A percentile compares a stretch with the other conserved stretches of the same genome.
phyloP scores from a whole-genome alignment of 2,113 vertebrate species.

The Reinhardtius hippoglossoides region DNA sequence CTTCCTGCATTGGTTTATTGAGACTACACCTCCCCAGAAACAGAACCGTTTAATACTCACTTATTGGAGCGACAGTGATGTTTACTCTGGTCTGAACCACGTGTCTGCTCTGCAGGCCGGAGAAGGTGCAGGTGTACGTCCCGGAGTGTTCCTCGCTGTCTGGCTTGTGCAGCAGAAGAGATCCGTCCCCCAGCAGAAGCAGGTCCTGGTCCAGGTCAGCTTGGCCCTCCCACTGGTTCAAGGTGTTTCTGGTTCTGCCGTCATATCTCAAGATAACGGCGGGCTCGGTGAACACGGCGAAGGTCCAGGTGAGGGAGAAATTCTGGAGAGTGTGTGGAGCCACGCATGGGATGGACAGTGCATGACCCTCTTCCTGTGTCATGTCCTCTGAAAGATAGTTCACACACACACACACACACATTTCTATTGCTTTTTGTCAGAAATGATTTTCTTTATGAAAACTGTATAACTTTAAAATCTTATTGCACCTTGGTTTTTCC shows the following conservation, averaged over 20 bases:
- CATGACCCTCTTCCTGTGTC: constrained; percentile 65
- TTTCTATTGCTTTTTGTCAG: not conserved
- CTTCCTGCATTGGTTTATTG: not conserved
- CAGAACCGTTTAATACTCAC: constrained; percentile 58
- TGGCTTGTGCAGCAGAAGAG: constrained; percentile 72
- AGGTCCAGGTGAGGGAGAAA: constrained; percentile 82
- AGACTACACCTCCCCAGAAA: not conserved
- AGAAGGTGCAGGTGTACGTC: constrained; percentile 76
- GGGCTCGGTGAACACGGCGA: constrained; percentile 60
- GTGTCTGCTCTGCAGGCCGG: constrained; percentile 70
- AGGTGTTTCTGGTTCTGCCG: constrained; percentile 64
- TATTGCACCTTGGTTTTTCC: constrained; percentile 78
- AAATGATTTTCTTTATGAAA: not conserved
- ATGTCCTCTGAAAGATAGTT: constrained; percentile 65
- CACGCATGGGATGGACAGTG: constrained; percentile 76
- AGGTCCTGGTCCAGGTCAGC: constrained; percentile 74
- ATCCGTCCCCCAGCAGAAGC: constrained; percentile 72
- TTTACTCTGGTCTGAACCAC: constrained; percentile 75
- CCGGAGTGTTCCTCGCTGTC: constrained; percentile 70
- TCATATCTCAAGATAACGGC: constrained; percentile 76
- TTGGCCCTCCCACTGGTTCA: constrained; percentile 73
- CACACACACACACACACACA: not conserved
- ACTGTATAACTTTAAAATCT: not conserved
- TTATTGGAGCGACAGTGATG: constrained; percentile 67
- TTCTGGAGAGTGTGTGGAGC: constrained; percentile 70